phyloP scores from a whole-genome alignment of 2,888 invertebrate genomes.

The Leptopilina myrica region DNA sequence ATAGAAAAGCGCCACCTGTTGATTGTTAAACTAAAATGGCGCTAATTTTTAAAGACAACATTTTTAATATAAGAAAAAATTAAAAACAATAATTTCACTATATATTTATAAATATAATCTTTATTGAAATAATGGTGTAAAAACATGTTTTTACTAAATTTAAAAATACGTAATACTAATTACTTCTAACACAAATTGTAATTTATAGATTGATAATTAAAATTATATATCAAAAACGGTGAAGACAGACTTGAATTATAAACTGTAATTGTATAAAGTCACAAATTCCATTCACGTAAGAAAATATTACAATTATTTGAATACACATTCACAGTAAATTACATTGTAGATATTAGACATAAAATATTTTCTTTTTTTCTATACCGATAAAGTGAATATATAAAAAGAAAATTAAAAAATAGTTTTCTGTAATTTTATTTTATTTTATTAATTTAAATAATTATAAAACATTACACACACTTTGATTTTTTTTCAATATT shows the following conservation, averaged over 20 bases:
- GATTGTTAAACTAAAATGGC: constrained; percentile 5
- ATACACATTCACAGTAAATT: constrained; percentile 18
- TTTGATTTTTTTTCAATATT: not conserved
- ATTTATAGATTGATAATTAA: not conserved
- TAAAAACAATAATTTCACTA: not conserved
- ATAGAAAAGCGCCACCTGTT: constrained; percentile 31
- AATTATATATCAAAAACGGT: constrained; percentile 4
- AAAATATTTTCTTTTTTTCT: not conserved
- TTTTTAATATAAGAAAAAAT: too few relatives aligned
- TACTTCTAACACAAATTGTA: constrained; percentile 10
- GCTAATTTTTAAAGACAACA: not conserved
- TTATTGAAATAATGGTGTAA: constrained; percentile 32
- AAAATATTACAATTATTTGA: constrained; percentile 32
- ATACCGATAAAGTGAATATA: not conserved
- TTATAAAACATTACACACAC: not conserved
- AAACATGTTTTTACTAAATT: constrained; percentile 22
- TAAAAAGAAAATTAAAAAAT: not conserved
- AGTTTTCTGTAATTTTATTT: too few relatives aligned
- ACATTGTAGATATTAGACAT: not conserved
- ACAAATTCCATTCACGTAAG: constrained; percentile 6
- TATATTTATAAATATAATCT: constrained; percentile 12
- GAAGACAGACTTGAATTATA: constrained; percentile 5
- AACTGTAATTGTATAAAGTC: constrained; percentile 2
- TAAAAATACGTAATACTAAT: constrained; percentile 25
- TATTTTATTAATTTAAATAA: not conserved